Base-by-base conservation (phyloP, 1,140 invertebrate genomes). In the Samia ricini region DNA sequence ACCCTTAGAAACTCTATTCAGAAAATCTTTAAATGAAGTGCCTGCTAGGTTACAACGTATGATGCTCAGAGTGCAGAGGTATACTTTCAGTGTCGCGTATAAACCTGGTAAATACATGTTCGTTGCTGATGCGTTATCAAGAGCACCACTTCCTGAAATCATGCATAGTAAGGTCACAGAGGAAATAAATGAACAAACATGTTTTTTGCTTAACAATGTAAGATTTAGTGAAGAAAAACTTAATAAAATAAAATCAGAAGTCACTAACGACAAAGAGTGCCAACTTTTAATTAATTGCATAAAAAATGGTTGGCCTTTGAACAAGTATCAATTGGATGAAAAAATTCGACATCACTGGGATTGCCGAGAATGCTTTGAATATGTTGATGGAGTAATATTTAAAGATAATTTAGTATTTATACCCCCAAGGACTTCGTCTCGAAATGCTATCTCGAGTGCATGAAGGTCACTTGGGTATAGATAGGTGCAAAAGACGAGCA, bases 1-100 rank as follows among this genome's bases (percentile, higher is more conserved):
- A 63, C 88, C 89, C 5, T 56, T 91, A 20, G 77, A 82, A 19
- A 48, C 70, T 1, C 76, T 91, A 15, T 85, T 90, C 64, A 78
- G 77, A 21, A 55, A 55, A 55, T 22, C 52, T 8, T 24, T 55
- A 24, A 6, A n/a, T 52, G 12, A 54, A 2, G 56, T 63, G 18
- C 61, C 61, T 12, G 61, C 42, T 6, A 1, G 61, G 18, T 59
- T 58, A 20, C 56, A 64, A 23, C 23, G 62, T 3, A 64, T 64
- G 56, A 59, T 64, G 26, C n/a, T 64, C 10, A 20, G 50, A n/a
- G n/a, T n/a, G n/a, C n/a, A n/a, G n/a, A n/a, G n/a, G n/a, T n/a
- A n/a, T n/a, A 52, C 51, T 29, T 54, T 64, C n/a, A 33, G 54
- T 7, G 62, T 64, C 1, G 22, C 19, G 7, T 64, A 64, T 26